Percentiles rank a stretch among this genome's conserved stretches.
Evolutionary conservation across 2,888 invertebrate species (phyloP).

Genomic region (Ochropleura leucogaster): DNA sequence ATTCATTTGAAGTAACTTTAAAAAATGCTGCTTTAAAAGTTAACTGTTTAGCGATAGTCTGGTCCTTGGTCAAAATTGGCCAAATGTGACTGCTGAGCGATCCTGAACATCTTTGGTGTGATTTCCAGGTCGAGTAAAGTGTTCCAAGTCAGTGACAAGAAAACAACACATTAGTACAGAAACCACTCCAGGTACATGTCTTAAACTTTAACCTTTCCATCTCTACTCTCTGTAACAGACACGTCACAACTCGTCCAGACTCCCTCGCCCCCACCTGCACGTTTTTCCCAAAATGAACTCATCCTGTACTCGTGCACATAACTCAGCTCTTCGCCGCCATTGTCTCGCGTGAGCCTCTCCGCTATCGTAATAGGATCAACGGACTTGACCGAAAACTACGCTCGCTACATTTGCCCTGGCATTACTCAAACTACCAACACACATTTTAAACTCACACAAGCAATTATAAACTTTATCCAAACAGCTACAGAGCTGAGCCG

Average conservation of each 20-base stretch:
- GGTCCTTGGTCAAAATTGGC: neutral
- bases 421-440: constrained; percentile 60
- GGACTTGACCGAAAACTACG: constrained; percentile 72
- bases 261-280: neutral
- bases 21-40: neutral
- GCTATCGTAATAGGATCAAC: constrained; percentile 73
- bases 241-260: neutral
- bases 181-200: neutral
- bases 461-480: constrained; percentile 52
- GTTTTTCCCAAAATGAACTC: constrained; percentile 31
- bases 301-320: constrained; percentile 18
- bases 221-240: neutral
- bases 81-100: neutral
- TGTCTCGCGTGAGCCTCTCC: constrained; percentile 54
- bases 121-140: neutral
- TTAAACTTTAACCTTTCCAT: neutral
- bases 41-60: neutral
- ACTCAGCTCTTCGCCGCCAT: constrained; percentile 41
- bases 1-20: neutral
- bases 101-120: neutral
- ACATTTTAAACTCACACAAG: constrained; percentile 23
- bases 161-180: neutral
- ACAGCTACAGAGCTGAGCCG: constrained; percentile 21
- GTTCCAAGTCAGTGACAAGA: neutral
- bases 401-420: constrained; percentile 72